These are phyloP conservation scores for Diprion similis DNA, from an alignment of 1,140 invertebrate genomes.

Conservation along the genomic window DNA sequence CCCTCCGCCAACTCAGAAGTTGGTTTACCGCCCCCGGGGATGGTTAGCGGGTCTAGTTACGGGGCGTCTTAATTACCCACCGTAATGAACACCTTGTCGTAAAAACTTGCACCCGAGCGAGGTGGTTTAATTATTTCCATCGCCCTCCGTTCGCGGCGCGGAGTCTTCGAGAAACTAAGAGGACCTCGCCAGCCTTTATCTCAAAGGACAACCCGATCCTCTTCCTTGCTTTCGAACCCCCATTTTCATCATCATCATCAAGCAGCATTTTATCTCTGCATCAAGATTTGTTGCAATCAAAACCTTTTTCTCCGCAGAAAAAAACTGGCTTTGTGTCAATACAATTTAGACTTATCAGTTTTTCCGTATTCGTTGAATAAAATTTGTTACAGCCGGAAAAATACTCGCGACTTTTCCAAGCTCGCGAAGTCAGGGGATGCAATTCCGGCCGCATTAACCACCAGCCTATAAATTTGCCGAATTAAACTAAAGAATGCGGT, in stretches of 20 bases:
- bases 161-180: conserved; percentile 3
- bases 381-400: no score
- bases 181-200: conserved; percentile 14
- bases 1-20: conserved; percentile 47
- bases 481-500: conserved; percentile 65
- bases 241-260: neutral
- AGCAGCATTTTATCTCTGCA: no score
- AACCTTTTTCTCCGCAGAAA: no score
- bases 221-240: neutral
- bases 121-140: conserved; percentile 59
- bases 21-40: conserved; percentile 59
- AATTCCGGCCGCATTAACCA: conserved; percentile 23
- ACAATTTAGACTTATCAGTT: no score
- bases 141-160: conserved; percentile 29
- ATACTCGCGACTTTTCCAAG: no score
- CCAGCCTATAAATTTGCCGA: conserved; percentile 61
- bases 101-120: conserved; percentile 56
- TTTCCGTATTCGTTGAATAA: no score
- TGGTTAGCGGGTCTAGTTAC: conserved; percentile 61
- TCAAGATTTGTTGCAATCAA: no score
- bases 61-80: conserved; percentile 64
- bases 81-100: conserved; percentile 65
- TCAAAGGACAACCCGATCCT: conserved; percentile 16
- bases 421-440: neutral
- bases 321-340: no score